Percentiles rank a stretch among this genome's conserved stretches.
Conservation (phyloP, 2,797 vertebrate species). For the Sternarchorhynchus goeldii region DNA sequence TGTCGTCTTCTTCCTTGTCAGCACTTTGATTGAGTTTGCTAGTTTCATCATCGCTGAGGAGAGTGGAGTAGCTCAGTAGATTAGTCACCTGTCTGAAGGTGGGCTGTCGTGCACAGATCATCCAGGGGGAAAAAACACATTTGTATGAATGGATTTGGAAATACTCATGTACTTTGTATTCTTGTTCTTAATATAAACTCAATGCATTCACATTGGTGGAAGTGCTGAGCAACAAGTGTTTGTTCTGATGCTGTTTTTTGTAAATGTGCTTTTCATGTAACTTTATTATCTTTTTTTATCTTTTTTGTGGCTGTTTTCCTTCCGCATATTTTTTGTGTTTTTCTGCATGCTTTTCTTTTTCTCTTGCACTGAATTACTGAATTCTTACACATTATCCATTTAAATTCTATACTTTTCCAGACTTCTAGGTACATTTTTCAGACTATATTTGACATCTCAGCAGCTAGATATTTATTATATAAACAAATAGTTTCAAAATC, state of each 20-base stretch:
- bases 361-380: too few species aligned
- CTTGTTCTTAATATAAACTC: not conserved
- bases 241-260: not conserved
- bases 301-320: not conserved
- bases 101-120: slow-evolving; percentile 4
- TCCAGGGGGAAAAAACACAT: not conserved
- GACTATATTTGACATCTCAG: too few species aligned
- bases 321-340: not conserved
- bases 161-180: not conserved
- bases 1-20: slow-evolving; percentile 2
- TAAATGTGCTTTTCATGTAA: not conserved
- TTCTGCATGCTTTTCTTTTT: too few species aligned
- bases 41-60: slow-evolving; percentile 13
- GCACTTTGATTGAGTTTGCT: slow-evolving; percentile 18
- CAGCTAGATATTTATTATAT: too few species aligned
- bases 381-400: too few species aligned
- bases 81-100: slow-evolving; percentile 14
- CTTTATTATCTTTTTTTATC: not conserved
- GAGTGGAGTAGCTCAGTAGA: slow-evolving; percentile 20
- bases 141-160: slow-evolving; percentile 11
- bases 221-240: not conserved
- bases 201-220: too few species aligned
- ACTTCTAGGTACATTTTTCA: too few species aligned
- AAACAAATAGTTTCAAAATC: too few species aligned
- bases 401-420: too few species aligned